Evolutionary conservation across 2,888 invertebrate genomes (phyloP).

Genomic region (Anorthoa munda): DNA sequence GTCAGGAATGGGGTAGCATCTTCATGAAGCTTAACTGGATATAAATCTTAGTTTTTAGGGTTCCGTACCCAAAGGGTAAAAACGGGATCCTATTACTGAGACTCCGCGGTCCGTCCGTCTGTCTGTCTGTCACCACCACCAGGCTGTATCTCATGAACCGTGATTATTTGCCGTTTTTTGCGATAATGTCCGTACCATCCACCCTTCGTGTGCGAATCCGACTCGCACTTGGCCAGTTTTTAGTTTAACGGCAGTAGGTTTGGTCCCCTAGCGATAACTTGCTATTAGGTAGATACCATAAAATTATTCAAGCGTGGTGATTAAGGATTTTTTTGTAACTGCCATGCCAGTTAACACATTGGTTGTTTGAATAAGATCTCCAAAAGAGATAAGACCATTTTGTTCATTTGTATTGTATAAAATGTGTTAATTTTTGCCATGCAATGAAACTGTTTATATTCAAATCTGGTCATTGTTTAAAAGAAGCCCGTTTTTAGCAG

Average conservation of each 20-base stretch:
- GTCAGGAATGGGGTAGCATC: not conserved
- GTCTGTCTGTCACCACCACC: too few relatives aligned
- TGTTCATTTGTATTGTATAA: slow-evolving; percentile 25
- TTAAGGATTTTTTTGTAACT: not conserved
- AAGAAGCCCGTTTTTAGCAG: not conserved
- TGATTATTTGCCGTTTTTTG: too few relatives aligned
- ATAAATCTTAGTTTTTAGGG: too few relatives aligned
- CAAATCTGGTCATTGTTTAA: slow-evolving; percentile 8
- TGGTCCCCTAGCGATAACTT: not conserved
- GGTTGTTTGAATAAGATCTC: slow-evolving; percentile 12
- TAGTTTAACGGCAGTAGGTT: not conserved
- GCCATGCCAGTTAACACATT: not conserved
- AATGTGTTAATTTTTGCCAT: slow-evolving; percentile 33
- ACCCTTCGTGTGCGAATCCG: too few relatives aligned
- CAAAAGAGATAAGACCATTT: slow-evolving; percentile 24
- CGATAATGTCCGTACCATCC: too few relatives aligned
- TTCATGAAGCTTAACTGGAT: not conserved
- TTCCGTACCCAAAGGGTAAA: too few relatives aligned
- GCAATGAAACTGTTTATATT: slow-evolving; percentile 25
- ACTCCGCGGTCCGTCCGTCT: too few relatives aligned
- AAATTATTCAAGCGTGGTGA: not conserved
- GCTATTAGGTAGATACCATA: not conserved
- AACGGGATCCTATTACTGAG: too few relatives aligned
- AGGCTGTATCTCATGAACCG: too few relatives aligned
- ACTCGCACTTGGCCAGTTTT: too few relatives aligned